A percentile compares a stretch with the other conserved stretches of the same genome.
Evolutionary conservation across 64 coral and sea anemone genomes (phyloP).

Genomic region (Pachyseris speciosa): DNA sequence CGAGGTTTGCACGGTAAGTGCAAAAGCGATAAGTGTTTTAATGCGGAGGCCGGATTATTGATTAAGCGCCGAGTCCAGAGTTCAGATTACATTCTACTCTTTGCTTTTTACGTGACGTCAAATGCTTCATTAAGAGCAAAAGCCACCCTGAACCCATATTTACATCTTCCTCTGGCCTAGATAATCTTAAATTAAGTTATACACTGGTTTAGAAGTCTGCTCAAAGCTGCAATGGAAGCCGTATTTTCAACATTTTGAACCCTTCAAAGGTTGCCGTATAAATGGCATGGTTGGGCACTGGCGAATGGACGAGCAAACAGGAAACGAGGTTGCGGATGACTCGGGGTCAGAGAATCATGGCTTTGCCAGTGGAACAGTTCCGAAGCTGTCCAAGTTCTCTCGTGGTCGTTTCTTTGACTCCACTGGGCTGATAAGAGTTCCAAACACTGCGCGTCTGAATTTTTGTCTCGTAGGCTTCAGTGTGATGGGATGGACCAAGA

Average conservation of each 20-base stretch:
- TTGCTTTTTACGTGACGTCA: too few relatives aligned
- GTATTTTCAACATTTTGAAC: background rate
- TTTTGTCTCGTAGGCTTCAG: slow-evolving; percentile 5
- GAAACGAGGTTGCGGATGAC: slow-evolving; percentile 58
- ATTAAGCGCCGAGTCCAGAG: too few relatives aligned
- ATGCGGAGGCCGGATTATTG: too few relatives aligned
- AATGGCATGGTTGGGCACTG: slow-evolving; percentile 42
- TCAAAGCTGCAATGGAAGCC: background rate
- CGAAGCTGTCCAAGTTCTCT: slow-evolving; percentile 47
- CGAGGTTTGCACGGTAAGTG: too few relatives aligned
- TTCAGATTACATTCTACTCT: too few relatives aligned
- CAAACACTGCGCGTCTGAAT: background rate
- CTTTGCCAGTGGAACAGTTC: slow-evolving; percentile 17
- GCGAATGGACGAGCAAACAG: slow-evolving; percentile 77
- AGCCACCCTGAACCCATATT: too few relatives aligned
- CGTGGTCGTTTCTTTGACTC: slow-evolving; percentile 66
- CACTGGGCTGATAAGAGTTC: background rate
- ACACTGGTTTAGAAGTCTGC: background rate
- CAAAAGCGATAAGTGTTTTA: too few relatives aligned
- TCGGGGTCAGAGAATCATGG: slow-evolving; percentile 72
- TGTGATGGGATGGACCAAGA: slow-evolving; percentile 19
- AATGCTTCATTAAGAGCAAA: too few relatives aligned
- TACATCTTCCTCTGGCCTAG: too few relatives aligned
- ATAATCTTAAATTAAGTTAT: too few relatives aligned
- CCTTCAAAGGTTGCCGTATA: background rate